Percentiles rank a stretch among this genome's conserved stretches.
These are phyloP conservation scores for Laupala kohalensis DNA, from an alignment of 1,140 invertebrate species.

Conservation along the genomic window DNA sequence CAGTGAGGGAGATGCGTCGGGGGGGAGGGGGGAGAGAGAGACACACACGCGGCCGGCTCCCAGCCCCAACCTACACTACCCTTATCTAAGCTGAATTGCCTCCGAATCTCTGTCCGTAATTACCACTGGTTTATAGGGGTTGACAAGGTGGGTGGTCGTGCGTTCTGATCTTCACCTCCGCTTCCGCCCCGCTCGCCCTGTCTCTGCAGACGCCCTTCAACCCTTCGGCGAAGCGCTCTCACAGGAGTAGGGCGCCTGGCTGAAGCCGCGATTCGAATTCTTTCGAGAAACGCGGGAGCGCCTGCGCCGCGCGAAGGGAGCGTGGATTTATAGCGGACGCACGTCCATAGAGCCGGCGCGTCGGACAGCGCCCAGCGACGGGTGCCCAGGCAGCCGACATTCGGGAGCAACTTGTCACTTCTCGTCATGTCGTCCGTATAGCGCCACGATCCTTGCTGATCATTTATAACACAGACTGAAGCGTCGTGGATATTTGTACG, in stretches of 20 bases:
- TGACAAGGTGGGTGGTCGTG: slow-evolving; percentile 1
- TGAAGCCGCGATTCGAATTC: not conserved
- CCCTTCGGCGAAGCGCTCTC: not conserved
- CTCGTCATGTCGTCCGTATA: not conserved
- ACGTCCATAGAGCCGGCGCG: no score
- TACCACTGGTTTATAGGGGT: slow-evolving; percentile 9
- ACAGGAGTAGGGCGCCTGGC: no score
- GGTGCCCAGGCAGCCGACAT: not conserved
- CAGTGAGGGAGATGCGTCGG: not conserved
- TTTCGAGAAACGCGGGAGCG: not conserved
- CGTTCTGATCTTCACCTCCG: not conserved
- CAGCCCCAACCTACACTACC: not conserved
- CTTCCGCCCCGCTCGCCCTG: not conserved
- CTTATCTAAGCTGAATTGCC: slow-evolving; percentile 2
- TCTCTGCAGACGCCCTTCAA: not conserved
- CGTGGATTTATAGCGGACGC: not conserved
- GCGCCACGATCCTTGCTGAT: not conserved
- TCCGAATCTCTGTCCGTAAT: slow-evolving; percentile 2
- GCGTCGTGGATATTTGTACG: not conserved
- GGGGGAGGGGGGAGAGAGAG: not conserved
- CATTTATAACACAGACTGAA: not conserved
- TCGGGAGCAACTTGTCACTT: not conserved
- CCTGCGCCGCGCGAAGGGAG: no score
- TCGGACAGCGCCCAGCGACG: no score
- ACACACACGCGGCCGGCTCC: not conserved